phyloP scores from a whole-genome alignment of 2,113 vertebrate genomes.

The Hypanus sabinus region DNA sequence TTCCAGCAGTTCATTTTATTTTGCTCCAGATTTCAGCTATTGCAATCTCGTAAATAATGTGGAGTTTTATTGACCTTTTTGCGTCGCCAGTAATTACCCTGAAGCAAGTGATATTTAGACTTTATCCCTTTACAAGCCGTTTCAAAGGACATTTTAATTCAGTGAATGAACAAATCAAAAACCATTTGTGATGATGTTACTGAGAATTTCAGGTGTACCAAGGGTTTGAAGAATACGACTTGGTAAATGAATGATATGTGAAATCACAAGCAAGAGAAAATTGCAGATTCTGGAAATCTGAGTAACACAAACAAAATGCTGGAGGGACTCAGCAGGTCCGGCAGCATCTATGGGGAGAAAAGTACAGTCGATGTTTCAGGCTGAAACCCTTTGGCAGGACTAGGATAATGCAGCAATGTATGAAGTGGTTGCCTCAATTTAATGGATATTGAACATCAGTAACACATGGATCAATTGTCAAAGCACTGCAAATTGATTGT shows the following conservation, averaged over 20 bases:
- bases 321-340: too few species aligned
- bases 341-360: too few species aligned
- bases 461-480: not conserved
- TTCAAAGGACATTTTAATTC: not conserved
- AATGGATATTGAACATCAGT: not conserved
- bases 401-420: not conserved
- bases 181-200: not conserved
- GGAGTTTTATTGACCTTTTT: not conserved
- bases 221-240: not conserved
- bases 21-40: too few species aligned
- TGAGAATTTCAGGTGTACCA: not conserved
- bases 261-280: too few species aligned
- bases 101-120: not conserved
- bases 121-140: not conserved
- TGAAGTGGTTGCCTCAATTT: not conserved
- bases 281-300: too few species aligned
- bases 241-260: not conserved
- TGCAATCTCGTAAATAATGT: not conserved
- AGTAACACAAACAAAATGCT: too few species aligned
- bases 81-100: not conserved
- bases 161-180: not conserved
- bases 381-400: too few species aligned
- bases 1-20: too few species aligned
- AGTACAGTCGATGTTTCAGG: too few species aligned
- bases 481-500: conserved; percentile 4